Base-by-base conservation (phyloP, 2,888 invertebrate species). In the Idaea straminata region DNA sequence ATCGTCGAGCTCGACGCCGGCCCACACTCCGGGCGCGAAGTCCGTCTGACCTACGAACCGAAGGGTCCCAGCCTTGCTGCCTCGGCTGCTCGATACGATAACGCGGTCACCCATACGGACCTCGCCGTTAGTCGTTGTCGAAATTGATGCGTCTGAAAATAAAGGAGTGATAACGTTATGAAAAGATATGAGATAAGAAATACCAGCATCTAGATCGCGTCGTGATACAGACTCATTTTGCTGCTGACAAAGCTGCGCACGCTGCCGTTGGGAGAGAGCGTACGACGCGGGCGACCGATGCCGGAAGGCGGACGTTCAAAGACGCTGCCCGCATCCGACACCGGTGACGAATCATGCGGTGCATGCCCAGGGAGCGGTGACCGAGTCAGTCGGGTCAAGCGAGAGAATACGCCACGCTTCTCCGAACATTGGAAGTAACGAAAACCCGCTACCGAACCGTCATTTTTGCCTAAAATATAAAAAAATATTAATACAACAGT, bases 21-120 rank as follows among this genome's bases (percentile, higher is more conserved):
- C 98, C 99, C 99, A 99, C 76, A 98, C 95, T 57, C 99, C 99
- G 57, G 95, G 88, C 0, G 99, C 98, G 87, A 99, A 99, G 79
- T 98, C 97, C 47, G 99, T 97, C 63, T 94, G 91, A 35, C 99
- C 99, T 72, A 98, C 94, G 85, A 95, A 99, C 74, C 96, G 94
- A 64, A 99, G 93, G 58, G 96, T 95, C 64, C 99, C 99, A 15
- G 96, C 95, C 89, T 98, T 98, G 77, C 97, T 97, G 68, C 98
- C 98, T 78, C 96, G 96, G 74, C 96, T 96, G 79, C 96, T 96
- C 64, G 95, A 97, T 35, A 98, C 97, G 77, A 98, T 98, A 34
- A 99, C 98, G 57, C 98, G 94, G 83, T 99, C 98, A 34, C 98
- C 99, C 75, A 98, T 91, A 80, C 95, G 96, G 72, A 97, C 94